Evolutionary conservation across 2,113 vertebrate genomes (phyloP).

Genomic region (Triplophysa rosa): DNA sequence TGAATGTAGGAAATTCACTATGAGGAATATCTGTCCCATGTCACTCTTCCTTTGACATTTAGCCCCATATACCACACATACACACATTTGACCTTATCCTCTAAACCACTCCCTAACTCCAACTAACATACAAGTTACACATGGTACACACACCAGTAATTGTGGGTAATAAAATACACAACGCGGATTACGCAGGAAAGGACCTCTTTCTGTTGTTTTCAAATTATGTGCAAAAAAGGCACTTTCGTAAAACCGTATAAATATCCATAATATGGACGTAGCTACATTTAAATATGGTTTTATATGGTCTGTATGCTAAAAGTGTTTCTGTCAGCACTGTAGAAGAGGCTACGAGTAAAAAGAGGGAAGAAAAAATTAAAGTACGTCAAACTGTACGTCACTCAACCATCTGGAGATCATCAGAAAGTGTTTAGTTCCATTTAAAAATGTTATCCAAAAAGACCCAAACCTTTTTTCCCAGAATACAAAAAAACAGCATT

Average conservation of each 20-base stretch:
- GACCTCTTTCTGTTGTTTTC: constrained; percentile 59
- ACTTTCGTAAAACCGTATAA: constrained; percentile 15
- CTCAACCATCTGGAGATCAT: constrained; percentile 46
- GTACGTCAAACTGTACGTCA: constrained; percentile 21
- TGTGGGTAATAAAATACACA: constrained; percentile 65
- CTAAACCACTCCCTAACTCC: constrained; percentile 51
- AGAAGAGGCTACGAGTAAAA: constrained; percentile 15
- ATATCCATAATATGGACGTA: neutral
- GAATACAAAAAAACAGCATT: neutral
- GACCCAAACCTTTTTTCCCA: neutral
- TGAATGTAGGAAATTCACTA: neutral
- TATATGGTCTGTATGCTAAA: constrained; percentile 14
- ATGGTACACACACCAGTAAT: constrained; percentile 51
- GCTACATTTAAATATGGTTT: neutral
- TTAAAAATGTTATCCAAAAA: neutral
- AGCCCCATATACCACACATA: constrained; percentile 26
- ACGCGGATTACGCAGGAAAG: constrained; percentile 55
- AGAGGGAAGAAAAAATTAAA: neutral
- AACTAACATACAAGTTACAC: constrained; percentile 30
- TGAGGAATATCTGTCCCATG: neutral
- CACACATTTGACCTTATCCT: constrained; percentile 56
- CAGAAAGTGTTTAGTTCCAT: constrained; percentile 32
- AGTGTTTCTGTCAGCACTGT: constrained; percentile 40
- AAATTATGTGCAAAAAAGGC: constrained; percentile 57
- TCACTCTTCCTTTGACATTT: neutral